Conservation (phyloP, 2,888 invertebrate genomes). For the Cheilosia grossa region DNA sequence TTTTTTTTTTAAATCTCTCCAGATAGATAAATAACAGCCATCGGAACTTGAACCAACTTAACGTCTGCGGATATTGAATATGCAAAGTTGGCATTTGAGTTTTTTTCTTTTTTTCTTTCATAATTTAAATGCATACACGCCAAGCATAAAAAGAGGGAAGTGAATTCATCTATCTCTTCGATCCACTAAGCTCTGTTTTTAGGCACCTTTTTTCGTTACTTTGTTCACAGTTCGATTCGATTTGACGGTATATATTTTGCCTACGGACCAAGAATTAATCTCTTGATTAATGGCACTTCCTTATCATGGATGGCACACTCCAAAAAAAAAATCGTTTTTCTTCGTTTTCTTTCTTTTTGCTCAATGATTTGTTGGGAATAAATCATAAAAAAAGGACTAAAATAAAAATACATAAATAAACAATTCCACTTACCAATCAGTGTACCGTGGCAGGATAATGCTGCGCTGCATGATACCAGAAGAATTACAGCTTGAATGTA, state of each 20-base stretch:
- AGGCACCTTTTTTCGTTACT: background rate
- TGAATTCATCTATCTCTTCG: slow-evolving; percentile 23
- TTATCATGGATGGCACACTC: slow-evolving; percentile 54
- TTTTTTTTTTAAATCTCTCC: slow-evolving; percentile 1
- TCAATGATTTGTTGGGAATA: slow-evolving; percentile 37
- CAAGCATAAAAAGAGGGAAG: slow-evolving; percentile 20
- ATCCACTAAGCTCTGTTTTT: slow-evolving; percentile 10
- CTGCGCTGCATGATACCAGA: slow-evolving; percentile 78
- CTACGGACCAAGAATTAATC: slow-evolving; percentile 31
- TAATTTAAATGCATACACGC: slow-evolving; percentile 10
- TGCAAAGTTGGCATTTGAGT: slow-evolving; percentile 47
- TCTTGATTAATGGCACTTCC: slow-evolving; percentile 52
- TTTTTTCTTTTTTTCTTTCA: slow-evolving; percentile 7
- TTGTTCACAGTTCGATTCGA: slow-evolving; percentile 17
- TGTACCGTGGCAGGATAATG: slow-evolving; percentile 80
- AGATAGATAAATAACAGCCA: slow-evolving; percentile 16
- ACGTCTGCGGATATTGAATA: slow-evolving; percentile 37
- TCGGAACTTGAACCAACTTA: slow-evolving; percentile 14
- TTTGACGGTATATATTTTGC: slow-evolving; percentile 12
- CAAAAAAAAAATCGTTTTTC: background rate
- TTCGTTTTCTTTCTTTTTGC: background rate
- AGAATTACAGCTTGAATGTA: slow-evolving; percentile 76
- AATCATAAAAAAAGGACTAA: slow-evolving; percentile 24
- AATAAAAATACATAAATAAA: background rate
- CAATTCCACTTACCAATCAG: slow-evolving; percentile 79